These are phyloP conservation scores for Gerosis bhagava DNA, from an alignment of 2,888 invertebrate genomes.

Conservation along the genomic window DNA sequence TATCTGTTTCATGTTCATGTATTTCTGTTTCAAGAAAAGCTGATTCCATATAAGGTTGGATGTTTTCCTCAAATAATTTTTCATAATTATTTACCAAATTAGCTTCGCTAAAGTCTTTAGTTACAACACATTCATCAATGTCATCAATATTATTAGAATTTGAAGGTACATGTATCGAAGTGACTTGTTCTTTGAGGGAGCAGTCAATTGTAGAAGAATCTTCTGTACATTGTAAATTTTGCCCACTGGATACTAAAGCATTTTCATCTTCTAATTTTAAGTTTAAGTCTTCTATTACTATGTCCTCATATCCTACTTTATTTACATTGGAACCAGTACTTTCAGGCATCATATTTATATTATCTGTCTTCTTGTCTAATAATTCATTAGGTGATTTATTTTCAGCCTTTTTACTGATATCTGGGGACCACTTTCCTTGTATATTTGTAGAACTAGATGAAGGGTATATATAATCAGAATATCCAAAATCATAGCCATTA, in stretches of 20 bases:
- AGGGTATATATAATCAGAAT: slow-evolving; percentile 53
- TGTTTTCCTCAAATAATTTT: slow-evolving; percentile 6
- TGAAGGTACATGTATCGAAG: neutral
- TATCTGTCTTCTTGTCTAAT: slow-evolving; percentile 32
- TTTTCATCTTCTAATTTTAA: slow-evolving; percentile 31
- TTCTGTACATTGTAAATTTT: slow-evolving; percentile 14
- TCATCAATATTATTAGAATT: slow-evolving; percentile 3
- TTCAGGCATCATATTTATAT: slow-evolving; percentile 18
- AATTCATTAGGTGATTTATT: slow-evolving; percentile 32
- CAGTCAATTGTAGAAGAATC: neutral
- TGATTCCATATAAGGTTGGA: neutral
- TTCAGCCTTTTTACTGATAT: slow-evolving; percentile 26
- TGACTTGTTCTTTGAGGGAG: slow-evolving; percentile 5
- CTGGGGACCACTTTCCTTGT: slow-evolving; percentile 30
- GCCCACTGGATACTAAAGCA: slow-evolving; percentile 19
- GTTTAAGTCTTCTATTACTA: slow-evolving; percentile 38
- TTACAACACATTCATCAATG: neutral
- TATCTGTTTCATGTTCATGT: too few relatives aligned
- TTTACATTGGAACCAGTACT: slow-evolving; percentile 17
- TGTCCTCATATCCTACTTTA: slow-evolving; percentile 31
- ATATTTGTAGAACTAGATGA: slow-evolving; percentile 32
- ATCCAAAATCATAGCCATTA: slow-evolving; percentile 61
- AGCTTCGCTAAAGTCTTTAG: slow-evolving; percentile 1
- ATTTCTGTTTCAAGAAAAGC: neutral
- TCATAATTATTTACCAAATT: neutral